These are phyloP conservation scores for Apis dorsata DNA, from an alignment of 1,140 invertebrate species.

Conservation along the genomic window DNA sequence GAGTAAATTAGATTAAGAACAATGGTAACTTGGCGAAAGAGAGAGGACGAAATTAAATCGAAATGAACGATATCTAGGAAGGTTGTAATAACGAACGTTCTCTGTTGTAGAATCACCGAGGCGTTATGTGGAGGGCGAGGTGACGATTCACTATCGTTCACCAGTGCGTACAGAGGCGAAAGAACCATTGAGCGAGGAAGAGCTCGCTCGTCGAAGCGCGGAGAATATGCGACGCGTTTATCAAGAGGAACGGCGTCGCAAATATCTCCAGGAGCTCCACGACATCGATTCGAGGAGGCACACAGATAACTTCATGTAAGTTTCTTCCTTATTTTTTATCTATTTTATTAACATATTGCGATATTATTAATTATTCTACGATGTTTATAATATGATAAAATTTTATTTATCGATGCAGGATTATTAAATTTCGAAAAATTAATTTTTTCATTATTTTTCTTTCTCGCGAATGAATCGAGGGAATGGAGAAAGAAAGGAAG, in stretches of 20 bases:
- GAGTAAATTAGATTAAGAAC: not conserved
- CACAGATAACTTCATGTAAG: constrained; percentile 93
- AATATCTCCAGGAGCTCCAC: constrained; percentile 93
- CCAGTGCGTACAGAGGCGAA: constrained; percentile 92
- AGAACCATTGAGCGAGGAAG: constrained; percentile 89
- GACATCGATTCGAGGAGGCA: constrained; percentile 94
- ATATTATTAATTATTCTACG: too few relatives aligned
- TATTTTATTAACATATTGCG: not conserved
- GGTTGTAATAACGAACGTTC: constrained; percentile 36
- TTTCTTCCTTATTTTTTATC: constrained; percentile 23
- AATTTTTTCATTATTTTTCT: too few relatives aligned
- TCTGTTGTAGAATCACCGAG: constrained; percentile 87
- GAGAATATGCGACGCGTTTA: constrained; percentile 94
- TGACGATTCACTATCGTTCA: constrained; percentile 95
- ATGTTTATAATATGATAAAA: too few relatives aligned
- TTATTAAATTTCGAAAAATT: too few relatives aligned
- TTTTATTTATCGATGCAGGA: too few relatives aligned
- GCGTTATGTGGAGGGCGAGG: constrained; percentile 93
- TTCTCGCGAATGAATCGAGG: too few relatives aligned
- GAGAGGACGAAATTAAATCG: not conserved
- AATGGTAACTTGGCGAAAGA: not conserved
- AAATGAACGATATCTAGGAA: not conserved
- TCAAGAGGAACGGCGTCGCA: constrained; percentile 91
- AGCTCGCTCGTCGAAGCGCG: constrained; percentile 90
- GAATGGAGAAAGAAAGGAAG: too few relatives aligned